phyloP scores from a whole-genome alignment of 2,888 invertebrate genomes.

The Sphecodes monilicornis region DNA sequence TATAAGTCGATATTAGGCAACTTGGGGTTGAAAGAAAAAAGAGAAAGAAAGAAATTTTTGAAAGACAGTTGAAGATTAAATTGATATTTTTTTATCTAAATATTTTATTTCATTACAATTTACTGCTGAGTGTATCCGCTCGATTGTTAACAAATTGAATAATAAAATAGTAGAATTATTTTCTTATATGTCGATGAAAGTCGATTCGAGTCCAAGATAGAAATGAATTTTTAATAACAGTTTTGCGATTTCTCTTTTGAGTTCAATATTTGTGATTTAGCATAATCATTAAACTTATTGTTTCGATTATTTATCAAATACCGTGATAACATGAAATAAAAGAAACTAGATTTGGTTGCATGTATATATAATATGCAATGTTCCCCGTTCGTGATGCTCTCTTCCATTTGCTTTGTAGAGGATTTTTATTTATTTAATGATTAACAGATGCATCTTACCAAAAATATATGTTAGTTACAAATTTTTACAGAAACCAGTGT shows the following conservation, averaged over 20 bases:
- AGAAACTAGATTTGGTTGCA: slow-evolving; percentile 48
- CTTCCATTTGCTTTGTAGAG: slow-evolving; percentile 25
- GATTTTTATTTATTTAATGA: slow-evolving; percentile 37
- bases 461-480: slow-evolving; percentile 29
- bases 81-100: slow-evolving; percentile 50
- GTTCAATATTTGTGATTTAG: slow-evolving; percentile 71
- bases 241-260: slow-evolving; percentile 57
- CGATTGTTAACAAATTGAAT: slow-evolving; percentile 41
- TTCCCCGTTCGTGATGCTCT: slow-evolving; percentile 29
- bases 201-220: slow-evolving; percentile 18
- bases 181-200: slow-evolving; percentile 40
- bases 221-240: slow-evolving; percentile 43
- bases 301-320: slow-evolving; percentile 65
- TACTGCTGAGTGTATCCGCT: slow-evolving; percentile 31
- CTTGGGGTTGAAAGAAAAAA: slow-evolving; percentile 29
- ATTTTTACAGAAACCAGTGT: slow-evolving; percentile 38
- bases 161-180: slow-evolving; percentile 48
- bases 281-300: slow-evolving; percentile 68
- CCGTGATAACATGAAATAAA: slow-evolving; percentile 56
- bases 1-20: slow-evolving; percentile 53
- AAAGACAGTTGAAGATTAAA: slow-evolving; percentile 34
- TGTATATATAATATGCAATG: slow-evolving; percentile 42
- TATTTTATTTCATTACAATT: slow-evolving; percentile 55
- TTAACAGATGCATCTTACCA: slow-evolving; percentile 12
- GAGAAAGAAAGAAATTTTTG: slow-evolving; percentile 35